phyloP scores from a whole-genome alignment of 2,113 vertebrate species.

The Cebus imitator region DNA sequence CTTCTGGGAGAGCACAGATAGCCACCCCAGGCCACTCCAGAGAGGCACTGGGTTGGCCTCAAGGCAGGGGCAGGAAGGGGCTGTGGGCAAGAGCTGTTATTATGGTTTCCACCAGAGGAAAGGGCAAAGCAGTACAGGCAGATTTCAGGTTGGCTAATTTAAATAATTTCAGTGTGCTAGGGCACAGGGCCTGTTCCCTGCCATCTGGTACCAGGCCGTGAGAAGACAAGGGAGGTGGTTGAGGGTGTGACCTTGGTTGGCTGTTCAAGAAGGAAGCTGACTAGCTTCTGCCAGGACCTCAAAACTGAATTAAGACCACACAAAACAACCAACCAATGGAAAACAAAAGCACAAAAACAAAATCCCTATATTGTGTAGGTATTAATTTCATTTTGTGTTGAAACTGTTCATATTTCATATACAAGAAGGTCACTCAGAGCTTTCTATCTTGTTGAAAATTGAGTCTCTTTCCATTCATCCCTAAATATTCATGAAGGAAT shows the following conservation, averaged over 20 bases:
- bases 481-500: neutral
- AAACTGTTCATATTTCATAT: neutral
- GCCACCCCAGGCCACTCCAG: rapidly evolving
- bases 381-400: neutral
- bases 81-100: neutral
- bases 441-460: neutral
- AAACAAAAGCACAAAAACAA: too few species aligned
- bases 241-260: neutral
- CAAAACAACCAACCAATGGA: neutral
- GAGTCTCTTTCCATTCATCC: neutral
- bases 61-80: neutral
- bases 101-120: neutral
- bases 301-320: neutral
- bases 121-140: rapidly evolving
- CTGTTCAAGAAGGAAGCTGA: neutral
- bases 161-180: too few species aligned
- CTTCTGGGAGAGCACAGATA: neutral
- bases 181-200: rapidly evolving
- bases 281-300: neutral
- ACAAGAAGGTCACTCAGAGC: neutral
- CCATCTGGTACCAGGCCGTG: neutral
- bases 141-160: too few species aligned
- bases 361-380: neutral
- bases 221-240: neutral
- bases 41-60: too few species aligned